Conservation (phyloP, 64 coral and sea anemone genomes). For the Acropora yongei region DNA sequence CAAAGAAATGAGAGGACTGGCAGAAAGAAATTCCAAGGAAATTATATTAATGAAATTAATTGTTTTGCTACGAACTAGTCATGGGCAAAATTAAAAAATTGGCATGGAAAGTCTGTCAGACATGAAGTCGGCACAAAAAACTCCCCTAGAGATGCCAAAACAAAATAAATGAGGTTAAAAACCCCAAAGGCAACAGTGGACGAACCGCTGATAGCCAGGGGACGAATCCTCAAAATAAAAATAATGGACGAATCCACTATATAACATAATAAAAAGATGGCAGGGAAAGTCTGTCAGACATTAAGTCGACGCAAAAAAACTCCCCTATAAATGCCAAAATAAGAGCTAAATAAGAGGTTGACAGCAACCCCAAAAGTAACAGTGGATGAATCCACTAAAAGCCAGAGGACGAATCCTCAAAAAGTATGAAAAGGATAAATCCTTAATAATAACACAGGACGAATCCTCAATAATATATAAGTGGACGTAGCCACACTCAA, state of each 20-base stretch:
- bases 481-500: constrained; percentile 11
- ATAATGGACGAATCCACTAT: constrained; percentile 20
- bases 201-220: constrained; percentile 11
- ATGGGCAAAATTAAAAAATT: constrained; percentile 22
- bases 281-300: constrained; percentile 49
- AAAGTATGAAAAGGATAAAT: constrained; percentile 23
- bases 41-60: constrained; percentile 10
- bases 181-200: constrained; percentile 11
- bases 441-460: constrained; percentile 17
- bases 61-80: constrained; percentile 2
- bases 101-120: constrained; percentile 40
- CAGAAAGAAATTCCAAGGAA: constrained; percentile 32
- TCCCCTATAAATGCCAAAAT: constrained; percentile 14
- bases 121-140: constrained; percentile 34
- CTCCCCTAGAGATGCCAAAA: constrained; percentile 27
- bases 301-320: constrained; percentile 37
- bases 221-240: constrained; percentile 25
- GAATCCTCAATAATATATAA: constrained; percentile 11
- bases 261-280: constrained; percentile 14
- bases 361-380: constrained; percentile 21
- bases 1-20: constrained; percentile 28
- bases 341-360: constrained; percentile 23
- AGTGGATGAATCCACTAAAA: constrained; percentile 21
- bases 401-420: constrained; percentile 20
- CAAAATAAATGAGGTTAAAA: constrained; percentile 42